Base-by-base conservation (phyloP, 2,797 vertebrate genomes). In the Okamejei kenojei region DNA sequence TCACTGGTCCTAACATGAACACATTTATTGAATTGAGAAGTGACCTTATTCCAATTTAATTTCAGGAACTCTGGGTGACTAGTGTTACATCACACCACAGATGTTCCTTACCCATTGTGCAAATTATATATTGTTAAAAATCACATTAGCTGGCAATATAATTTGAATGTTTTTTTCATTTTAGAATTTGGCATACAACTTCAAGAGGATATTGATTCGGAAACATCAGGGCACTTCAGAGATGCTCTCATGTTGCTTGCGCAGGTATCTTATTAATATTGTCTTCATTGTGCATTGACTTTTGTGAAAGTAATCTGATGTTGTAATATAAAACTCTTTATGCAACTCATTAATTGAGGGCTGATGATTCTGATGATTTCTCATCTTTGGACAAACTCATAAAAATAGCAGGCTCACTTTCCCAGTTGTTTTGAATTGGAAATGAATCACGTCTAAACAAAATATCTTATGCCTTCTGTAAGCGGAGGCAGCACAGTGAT, bases 141-240 rank as follows among this genome's bases (percentile, higher is more conserved):
- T 45, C 86, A 93, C 0, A 61, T 54, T 93, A 68, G 9, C 61
- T 88, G 32, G 19, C 68, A 78, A 61, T 26, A 78, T 68, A 11
- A n/a, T 71, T 73, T 94, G 93, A 7, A 15, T 84, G 91, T 17
- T 23, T 94, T 77, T 94, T 82, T 94, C 88, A 95, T 23, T 54
- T 7, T 94, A 97, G 97, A 97, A 94, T 97, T 97, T 38, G 95
- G 94, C 65, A 95, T 93, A 86, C 96, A 96, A 93, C 96, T 97
- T 94, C 96, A 95, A 94, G 96, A 97, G 95, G 96, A 97, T 90
- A 95, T 97, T 0, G 95, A 96, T 90, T 96, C 95, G 54, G 96
- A 96, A 93, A 97, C 96, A 45, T 97, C 96, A 0, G 97, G 96
- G 90, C 96, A 97, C 94, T 97, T 97, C 95, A 96, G 96, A 95